Evolutionary conservation across 2,888 invertebrate species (phyloP), one percentile per base, ranked within the genome.

Genomic region (Amblyjoppa proteus): DNA sequence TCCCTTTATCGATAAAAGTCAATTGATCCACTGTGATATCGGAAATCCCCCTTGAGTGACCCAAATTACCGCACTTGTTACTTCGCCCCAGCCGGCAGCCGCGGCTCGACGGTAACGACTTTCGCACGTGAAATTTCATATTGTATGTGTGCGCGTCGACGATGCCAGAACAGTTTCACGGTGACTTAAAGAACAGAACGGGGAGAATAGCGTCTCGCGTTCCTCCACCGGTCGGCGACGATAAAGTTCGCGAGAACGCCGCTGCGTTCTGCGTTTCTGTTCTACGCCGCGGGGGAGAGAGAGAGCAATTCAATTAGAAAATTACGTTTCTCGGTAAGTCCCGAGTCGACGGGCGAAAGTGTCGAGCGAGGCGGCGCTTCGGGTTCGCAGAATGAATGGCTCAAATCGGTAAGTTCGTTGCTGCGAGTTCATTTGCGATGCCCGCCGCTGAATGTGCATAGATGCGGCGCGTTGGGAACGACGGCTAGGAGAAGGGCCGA

Each of bases 251-350:
- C 77, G 68, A 68, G 77, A 77, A 66, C 34, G 16, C 6, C 13
- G 16, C 16, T 31, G 61, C 5, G 20, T 66, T 34, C 34, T 38
- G 64, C 28, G 51, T 51, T 68, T 31, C 53, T 41, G 41, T 41
- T 31, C 66, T 64, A 16, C 51, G 49, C 41, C 16, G 41, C 53
- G 53, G 34, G 53, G 34, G 34, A 34, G 53, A 20, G 53, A 49
- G 64, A 75, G 53, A 56, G 77, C 56, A 77, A 68, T 77, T 77
- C 68, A 77, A 77, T 77, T 77, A 68, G 68, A 77, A 77, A 77
- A 77, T 77, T 77, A 66, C 77, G 68, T 77, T 77, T 77, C 77
- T 77, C 68, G 41, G 77, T 77, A 77, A 77, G 51, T 68, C 77
- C 68, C 56, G 16, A 53, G 53, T 68, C n/a, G 38, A 41, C 7